Evolutionary conservation across 2,113 vertebrate genomes (phyloP).

Genomic region (Oxyruncus cristatus): DNA sequence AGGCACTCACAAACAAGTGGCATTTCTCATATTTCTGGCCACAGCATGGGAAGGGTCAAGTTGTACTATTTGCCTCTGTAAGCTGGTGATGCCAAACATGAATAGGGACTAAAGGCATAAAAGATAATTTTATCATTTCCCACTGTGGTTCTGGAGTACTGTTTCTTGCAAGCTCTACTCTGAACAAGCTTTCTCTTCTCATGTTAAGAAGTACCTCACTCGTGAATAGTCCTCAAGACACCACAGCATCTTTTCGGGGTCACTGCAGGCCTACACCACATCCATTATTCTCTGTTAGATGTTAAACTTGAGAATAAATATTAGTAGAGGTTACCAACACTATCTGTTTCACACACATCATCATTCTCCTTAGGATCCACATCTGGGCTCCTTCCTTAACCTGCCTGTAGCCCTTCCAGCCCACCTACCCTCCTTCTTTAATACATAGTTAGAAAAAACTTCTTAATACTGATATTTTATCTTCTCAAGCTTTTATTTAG

Average conservation of each 20-base stretch:
- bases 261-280: background rate
- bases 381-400: background rate
- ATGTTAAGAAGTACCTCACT: background rate
- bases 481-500: background rate
- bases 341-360: background rate
- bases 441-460: background rate
- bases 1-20: background rate
- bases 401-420: background rate
- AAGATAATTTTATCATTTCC: rapidly evolving
- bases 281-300: background rate
- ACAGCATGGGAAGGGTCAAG: background rate
- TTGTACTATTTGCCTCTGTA: background rate
- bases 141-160: background rate
- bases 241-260: background rate
- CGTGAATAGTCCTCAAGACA: background rate
- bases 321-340: background rate
- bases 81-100: background rate
- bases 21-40: background rate
- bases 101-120: background rate
- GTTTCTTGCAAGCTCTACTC: background rate
- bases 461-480: background rate
- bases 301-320: background rate
- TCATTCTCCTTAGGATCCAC: background rate
- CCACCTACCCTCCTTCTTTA: background rate
- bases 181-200: background rate